Evolutionary conservation across 2,888 invertebrate genomes (phyloP), one percentile per base, ranked within the genome.

Genomic region (Leptura quadrifasciata): DNA sequence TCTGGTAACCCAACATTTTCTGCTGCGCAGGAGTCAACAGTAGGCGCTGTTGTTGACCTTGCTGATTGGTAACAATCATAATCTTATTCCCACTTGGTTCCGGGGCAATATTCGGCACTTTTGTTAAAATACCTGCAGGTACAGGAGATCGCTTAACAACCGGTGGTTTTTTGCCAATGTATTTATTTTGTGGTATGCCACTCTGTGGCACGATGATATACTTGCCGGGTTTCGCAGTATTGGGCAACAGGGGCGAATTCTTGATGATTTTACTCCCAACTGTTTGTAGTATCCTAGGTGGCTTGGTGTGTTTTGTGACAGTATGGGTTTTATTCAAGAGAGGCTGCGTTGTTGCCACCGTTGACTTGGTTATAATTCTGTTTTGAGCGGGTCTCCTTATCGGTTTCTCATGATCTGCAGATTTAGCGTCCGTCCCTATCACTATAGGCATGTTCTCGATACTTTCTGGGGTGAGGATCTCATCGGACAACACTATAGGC

Each of bases 401-500:
- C 9, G 72, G 18, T 8, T 65, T 52, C 65, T 63, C 61, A 6
- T 65, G n/a, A 20, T 60, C 63, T 21, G 27, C 24, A 1, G 72
- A 21, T 39, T 69, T 21, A 2, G 76, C 15, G 3, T 80, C 78
- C 31, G 75, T 69, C 9, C 72, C 73, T 10, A 81, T 75, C 12
- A 82, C 78, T 60, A 82, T 78, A 0, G 94, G 94, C 91, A 94
- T 92, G 84, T 93, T 93, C 81, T 94, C 93, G 69, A 94, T 92
- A 83, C 89, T 93, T 84, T 94, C 94, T 0, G 94, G 91, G 0
- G 93, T 93, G 75, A 94, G 87, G 55, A 93, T 91, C 82, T 94
- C 94, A 81, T 94, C 94, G 39, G 93, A 93, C 57, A 95, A 87
- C 3, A 95, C 94, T 78, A 95, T 93, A 0, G 95, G 95, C 94